Evolutionary conservation across 2,113 vertebrate species (phyloP), one percentile per base, ranked within the genome.

Genomic region (Saguinus midas): DNA sequence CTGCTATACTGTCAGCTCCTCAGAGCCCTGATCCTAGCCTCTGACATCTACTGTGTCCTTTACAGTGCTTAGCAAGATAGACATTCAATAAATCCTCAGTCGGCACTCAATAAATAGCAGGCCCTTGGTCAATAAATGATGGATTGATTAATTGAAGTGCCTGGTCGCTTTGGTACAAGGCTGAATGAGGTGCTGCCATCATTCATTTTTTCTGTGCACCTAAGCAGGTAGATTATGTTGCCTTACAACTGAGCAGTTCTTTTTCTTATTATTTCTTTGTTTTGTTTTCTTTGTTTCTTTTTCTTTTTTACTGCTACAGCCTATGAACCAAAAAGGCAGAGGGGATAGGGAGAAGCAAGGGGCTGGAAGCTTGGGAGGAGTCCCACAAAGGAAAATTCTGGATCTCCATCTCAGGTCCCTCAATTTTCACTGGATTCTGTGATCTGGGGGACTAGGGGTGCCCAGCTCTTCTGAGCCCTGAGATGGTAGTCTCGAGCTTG

Each of bases 131-230:
- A 94, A 90, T 95, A 96, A 92, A 92, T 92, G 84, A 85, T 92
- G 78, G 70, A 80, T 43, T 87, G 84, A 96, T 90, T 90, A 95
- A 94, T 35, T 81, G 76, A 96, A 96, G 35, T 72, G 64, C 76
- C 87, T 73, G 52, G 52, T 81, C 0, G 0, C 85, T 97, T 68
- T 57, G 32, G 43, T 85, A 70, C 40, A 92, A 81, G 70, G 76
- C 64, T 2, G 2, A 96, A 89, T 72, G 94, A 91, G 52, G n/a
- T 73, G 55, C 58, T 84, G 61, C 14, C 73, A 61, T 95, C 50
- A 83, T 93, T 96, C 68, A 89, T 76, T 92, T 97, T 97, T 37
- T 86, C 92, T 84, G 61, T 68, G 73, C n/a, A 95, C 40, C n/a
- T 50, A 27, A 55, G 73, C 25, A 91, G 70, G 48, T 45, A 79